A percentile compares a stretch with the other conserved stretches of the same genome.
phyloP scores from a whole-genome alignment of 1,140 invertebrate genomes.

The Pogonognathellus flavescens region DNA sequence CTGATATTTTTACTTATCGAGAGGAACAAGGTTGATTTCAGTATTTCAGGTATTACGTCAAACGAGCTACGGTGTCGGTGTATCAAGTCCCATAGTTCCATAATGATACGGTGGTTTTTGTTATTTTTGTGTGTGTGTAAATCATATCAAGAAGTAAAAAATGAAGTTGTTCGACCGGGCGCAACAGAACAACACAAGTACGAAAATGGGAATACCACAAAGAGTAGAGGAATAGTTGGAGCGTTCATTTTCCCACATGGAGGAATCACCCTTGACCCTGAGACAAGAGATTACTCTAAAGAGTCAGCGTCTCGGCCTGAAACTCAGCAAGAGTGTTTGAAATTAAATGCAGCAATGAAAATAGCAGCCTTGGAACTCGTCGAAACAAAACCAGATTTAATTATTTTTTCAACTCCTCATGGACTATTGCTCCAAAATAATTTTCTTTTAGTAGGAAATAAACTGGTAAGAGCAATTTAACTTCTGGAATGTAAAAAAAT shows the following conservation, averaged over 20 bases:
- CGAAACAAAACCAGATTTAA: neutral
- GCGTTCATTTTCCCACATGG: constrained; percentile 38
- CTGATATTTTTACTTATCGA: too few relatives aligned
- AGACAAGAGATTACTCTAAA: neutral
- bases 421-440: neutral
- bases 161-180: too few relatives aligned
- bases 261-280: constrained; percentile 4
- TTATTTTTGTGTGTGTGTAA: too few relatives aligned
- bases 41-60: too few relatives aligned
- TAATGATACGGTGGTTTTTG: too few relatives aligned
- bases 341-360: constrained; percentile 11
- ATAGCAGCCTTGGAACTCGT: neutral
- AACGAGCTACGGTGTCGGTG: too few relatives aligned
- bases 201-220: neutral
- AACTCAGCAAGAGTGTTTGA: neutral
- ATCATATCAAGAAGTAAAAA: too few relatives aligned
- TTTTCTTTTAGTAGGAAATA: constrained; percentile 1
- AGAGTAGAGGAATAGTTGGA: neutral
- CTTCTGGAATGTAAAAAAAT: too few relatives aligned
- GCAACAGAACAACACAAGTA: too few relatives aligned
- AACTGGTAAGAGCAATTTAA: neutral
- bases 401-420: constrained; percentile 15
- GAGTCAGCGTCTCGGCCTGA: neutral
- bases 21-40: too few relatives aligned
- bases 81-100: too few relatives aligned